Conservation (phyloP, 2,888 invertebrate species). For the Adela reaumurella region DNA sequence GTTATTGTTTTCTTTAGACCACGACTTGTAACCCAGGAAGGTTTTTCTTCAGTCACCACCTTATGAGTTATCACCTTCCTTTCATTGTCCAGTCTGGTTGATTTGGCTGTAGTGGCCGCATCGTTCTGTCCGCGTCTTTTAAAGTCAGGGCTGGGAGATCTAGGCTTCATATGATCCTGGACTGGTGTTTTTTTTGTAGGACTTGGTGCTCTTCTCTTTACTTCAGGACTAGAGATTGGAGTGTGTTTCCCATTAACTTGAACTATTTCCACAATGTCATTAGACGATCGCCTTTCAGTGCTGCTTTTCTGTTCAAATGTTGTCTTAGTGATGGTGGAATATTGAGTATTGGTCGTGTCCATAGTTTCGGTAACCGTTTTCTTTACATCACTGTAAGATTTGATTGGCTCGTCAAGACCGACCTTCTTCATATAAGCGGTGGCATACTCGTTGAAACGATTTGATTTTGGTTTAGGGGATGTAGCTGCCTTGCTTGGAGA, state of each 20-base stretch:
- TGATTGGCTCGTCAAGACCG: constrained; percentile 33
- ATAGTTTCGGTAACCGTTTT: constrained; percentile 12
- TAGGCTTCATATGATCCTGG: constrained; percentile 21
- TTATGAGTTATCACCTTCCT: constrained; percentile 28
- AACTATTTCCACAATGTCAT: constrained; percentile 27
- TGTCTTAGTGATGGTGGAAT: constrained; percentile 1
- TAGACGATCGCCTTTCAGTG: constrained; percentile 29
- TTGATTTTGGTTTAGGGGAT: constrained; percentile 31
- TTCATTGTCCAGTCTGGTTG: constrained; percentile 21
- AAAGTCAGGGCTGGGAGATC: constrained; percentile 32
- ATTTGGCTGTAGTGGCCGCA: constrained; percentile 16
- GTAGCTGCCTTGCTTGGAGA: constrained; percentile 30
- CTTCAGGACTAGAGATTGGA: constrained; percentile 28
- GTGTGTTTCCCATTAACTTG: constrained; percentile 29
- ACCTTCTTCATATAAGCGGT: constrained; percentile 50
- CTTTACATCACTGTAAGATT: constrained; percentile 19
- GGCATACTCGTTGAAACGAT: constrained; percentile 44
- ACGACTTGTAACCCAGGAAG: constrained; percentile 61
- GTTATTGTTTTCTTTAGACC: constrained; percentile 52
- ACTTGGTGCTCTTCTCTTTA: constrained; percentile 9
- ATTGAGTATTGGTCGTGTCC: neutral
- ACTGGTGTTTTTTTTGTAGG: constrained; percentile 9
- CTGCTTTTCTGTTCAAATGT: constrained; percentile 15
- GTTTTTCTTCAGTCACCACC: constrained; percentile 48
- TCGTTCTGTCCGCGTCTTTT: constrained; percentile 17